These are phyloP conservation scores for Eudemis profundana DNA, from an alignment of 2,888 invertebrate genomes.

Conservation along the genomic window DNA sequence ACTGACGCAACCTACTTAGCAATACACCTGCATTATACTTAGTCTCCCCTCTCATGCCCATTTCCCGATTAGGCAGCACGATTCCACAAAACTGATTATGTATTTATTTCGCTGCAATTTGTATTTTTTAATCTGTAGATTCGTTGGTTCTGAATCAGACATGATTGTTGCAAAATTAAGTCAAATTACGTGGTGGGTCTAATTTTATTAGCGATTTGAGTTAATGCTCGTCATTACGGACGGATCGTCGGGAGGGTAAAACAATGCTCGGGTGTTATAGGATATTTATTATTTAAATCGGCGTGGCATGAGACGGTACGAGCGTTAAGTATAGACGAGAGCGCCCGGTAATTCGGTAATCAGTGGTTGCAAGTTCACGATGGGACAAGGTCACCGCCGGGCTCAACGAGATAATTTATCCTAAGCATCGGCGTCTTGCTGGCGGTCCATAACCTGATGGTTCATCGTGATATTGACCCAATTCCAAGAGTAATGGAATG, in stretches of 20 bases:
- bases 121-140: constrained; percentile 58
- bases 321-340: constrained; percentile 80
- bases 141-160: constrained; percentile 68
- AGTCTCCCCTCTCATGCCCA: constrained; percentile 41
- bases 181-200: constrained; percentile 74
- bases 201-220: constrained; percentile 82
- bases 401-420: constrained; percentile 69
- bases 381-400: constrained; percentile 73
- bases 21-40: constrained; percentile 34
- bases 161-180: constrained; percentile 78
- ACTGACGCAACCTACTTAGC: constrained; percentile 29
- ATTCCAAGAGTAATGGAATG: constrained; percentile 27
- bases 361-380: constrained; percentile 73
- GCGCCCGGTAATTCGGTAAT: constrained; percentile 82
- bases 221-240: constrained; percentile 79
- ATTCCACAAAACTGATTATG: constrained; percentile 55
- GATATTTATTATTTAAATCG: constrained; percentile 85
- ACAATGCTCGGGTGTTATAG: constrained; percentile 81
- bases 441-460: constrained; percentile 44
- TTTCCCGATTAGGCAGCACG: constrained; percentile 52
- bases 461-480: constrained; percentile 43
- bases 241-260: constrained; percentile 67
- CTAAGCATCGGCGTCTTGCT: constrained; percentile 59
- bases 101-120: constrained; percentile 60
- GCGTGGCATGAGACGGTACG: constrained; percentile 52